Conservation (phyloP, 64 coral and sea anemone species). For the Platygyra sinensis region DNA sequence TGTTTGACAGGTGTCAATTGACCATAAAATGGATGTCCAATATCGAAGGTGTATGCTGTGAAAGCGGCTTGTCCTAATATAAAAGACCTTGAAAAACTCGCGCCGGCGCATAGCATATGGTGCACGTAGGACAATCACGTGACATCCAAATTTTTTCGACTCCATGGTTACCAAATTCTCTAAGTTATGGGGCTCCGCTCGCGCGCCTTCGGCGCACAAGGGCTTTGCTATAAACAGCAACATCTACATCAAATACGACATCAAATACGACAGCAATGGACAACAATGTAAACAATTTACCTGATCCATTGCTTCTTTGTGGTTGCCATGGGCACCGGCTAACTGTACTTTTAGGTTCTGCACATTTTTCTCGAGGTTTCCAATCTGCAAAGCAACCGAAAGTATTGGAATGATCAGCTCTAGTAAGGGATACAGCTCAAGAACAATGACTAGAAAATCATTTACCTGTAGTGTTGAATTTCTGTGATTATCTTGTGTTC, state of each 20-base stretch:
- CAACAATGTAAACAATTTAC: constrained; percentile 15
- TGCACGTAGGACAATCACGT: too few species aligned
- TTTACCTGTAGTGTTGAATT: constrained; percentile 72
- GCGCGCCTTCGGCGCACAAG: too few species aligned
- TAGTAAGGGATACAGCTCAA: not conserved
- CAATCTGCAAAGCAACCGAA: constrained; percentile 57
- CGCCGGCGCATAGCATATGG: too few species aligned
- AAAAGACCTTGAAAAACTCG: too few species aligned
- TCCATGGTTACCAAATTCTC: too few species aligned
- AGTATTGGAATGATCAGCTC: not conserved
- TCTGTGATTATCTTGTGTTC: constrained; percentile 70
- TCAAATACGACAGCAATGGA: not conserved
- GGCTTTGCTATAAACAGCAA: not conserved
- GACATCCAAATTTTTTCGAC: too few species aligned
- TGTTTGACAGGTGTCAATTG: too few species aligned
- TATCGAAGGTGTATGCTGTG: too few species aligned
- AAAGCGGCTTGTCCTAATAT: too few species aligned
- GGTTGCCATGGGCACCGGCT: constrained; percentile 85
- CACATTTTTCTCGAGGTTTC: constrained; percentile 78
- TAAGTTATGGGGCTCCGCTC: too few species aligned
- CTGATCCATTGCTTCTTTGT: constrained; percentile 95
- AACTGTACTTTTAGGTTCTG: constrained; percentile 92
- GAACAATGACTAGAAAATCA: not conserved
- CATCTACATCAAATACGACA: not conserved
- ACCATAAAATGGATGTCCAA: too few species aligned